These are phyloP conservation scores for Chloroceryle amazona DNA, from an alignment of 2,797 vertebrate genomes.

Conservation along the genomic window DNA sequence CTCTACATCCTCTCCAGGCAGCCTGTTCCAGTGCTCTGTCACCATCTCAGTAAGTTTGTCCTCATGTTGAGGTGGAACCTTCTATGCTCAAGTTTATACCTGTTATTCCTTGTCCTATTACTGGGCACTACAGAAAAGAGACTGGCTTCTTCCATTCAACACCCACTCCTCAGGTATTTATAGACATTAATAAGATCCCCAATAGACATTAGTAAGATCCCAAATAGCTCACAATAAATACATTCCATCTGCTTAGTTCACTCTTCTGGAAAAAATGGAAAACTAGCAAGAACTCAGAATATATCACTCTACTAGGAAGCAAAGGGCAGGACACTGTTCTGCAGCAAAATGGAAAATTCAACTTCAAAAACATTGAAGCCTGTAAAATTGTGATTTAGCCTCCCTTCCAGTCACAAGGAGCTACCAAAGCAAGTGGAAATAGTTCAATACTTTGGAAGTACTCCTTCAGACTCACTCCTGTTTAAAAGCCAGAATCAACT, in stretches of 20 bases:
- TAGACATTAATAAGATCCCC: too few species aligned
- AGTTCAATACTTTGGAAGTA: background rate
- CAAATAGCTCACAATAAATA: background rate
- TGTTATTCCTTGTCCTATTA: too few species aligned
- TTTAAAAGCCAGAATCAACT: background rate
- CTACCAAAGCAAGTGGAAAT: background rate
- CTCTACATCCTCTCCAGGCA: too few species aligned
- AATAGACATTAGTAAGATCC: background rate
- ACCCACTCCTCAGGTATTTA: too few species aligned
- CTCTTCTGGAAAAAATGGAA: background rate
- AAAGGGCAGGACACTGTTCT: background rate
- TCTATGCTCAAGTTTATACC: too few species aligned
- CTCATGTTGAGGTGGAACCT: too few species aligned
- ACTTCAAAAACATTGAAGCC: background rate
- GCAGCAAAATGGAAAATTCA: background rate
- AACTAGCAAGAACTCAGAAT: background rate
- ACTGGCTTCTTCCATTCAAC: too few species aligned
- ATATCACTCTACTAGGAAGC: background rate
- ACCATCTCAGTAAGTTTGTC: too few species aligned
- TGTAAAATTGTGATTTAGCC: background rate
- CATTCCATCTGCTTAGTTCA: background rate
- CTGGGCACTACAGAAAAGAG: too few species aligned
- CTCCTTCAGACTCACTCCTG: background rate
- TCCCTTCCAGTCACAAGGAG: background rate
- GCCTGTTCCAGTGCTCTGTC: too few species aligned